Percentiles rank a stretch among this genome's conserved stretches.
Conservation (phyloP, 2,888 invertebrate genomes). For the Oscheius myriophilus region DNA sequence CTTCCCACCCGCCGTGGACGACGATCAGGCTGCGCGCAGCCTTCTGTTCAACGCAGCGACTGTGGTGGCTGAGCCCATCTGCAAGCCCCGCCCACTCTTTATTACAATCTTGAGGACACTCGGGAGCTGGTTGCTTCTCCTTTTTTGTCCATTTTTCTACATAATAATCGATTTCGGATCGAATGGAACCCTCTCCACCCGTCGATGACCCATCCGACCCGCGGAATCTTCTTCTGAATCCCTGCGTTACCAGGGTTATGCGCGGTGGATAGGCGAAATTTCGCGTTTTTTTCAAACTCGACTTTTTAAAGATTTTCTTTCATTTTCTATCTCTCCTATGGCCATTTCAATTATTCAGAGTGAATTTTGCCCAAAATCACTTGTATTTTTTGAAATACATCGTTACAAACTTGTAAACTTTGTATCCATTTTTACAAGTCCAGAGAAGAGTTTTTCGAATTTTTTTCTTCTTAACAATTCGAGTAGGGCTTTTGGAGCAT, state of each 20-base stretch:
- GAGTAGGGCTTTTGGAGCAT: neutral
- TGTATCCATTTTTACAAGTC: neutral
- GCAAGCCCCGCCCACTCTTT: conserved; percentile 50
- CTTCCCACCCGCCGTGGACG: too few species aligned
- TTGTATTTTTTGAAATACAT: neutral
- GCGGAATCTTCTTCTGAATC: too few species aligned
- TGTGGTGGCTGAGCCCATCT: conserved; percentile 29
- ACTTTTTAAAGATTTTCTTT: conserved; percentile 17
- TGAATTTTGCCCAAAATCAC: neutral
- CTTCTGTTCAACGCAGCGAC: conserved; percentile 21
- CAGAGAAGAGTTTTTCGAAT: conserved; percentile 2
- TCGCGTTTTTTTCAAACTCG: conserved; percentile 11
- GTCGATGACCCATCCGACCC: too few species aligned
- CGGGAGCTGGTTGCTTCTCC: conserved; percentile 33
- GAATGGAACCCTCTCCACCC: too few species aligned
- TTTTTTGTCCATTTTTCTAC: conserved; percentile 20
- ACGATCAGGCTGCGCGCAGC: conserved; percentile 14
- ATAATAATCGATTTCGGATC: neutral
- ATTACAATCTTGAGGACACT: conserved; percentile 55
- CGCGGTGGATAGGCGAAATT: too few species aligned
- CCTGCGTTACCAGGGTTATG: too few species aligned
- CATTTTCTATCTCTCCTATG: conserved; percentile 1
- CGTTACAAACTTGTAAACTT: conserved; percentile 1
- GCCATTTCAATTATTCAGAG: neutral
- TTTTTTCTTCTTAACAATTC: conserved; percentile 13